A percentile compares a stretch with the other conserved stretches of the same genome.
Evolutionary conservation across 1,140 invertebrate genomes (phyloP).

Genomic region (Harpegnathos saltator): DNA sequence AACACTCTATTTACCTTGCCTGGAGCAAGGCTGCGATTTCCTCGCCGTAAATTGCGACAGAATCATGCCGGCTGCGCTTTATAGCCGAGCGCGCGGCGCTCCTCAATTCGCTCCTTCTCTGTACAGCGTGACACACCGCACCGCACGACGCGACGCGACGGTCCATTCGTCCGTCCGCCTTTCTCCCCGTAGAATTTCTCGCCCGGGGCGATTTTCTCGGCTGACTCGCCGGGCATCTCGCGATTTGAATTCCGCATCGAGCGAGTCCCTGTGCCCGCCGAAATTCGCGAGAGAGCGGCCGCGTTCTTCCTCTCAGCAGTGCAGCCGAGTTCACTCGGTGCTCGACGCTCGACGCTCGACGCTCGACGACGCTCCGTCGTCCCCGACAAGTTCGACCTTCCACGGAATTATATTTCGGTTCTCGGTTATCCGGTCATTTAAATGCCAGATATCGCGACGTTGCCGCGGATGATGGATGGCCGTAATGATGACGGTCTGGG

Average conservation of each 20-base stretch:
- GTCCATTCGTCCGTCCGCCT: slow-evolving; percentile 8
- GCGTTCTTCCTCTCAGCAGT: too few species aligned
- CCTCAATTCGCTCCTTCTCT: slow-evolving; percentile 46
- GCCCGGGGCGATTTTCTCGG: slow-evolving; percentile 72
- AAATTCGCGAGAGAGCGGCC: slow-evolving; percentile 33
- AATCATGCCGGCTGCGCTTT: slow-evolving; percentile 65
- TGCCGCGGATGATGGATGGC: too few species aligned
- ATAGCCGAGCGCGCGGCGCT: slow-evolving; percentile 42
- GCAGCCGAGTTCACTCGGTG: too few species aligned
- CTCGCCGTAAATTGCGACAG: slow-evolving; percentile 79
- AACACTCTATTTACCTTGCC: slow-evolving; percentile 80
- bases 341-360: too few species aligned
- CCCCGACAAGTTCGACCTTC: too few species aligned
- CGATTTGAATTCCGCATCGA: slow-evolving; percentile 64
- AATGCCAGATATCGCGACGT: too few species aligned
- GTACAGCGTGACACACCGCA: slow-evolving; percentile 35
- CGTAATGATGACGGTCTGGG: too few species aligned
- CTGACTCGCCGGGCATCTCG: slow-evolving; percentile 55
- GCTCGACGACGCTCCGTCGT: not conserved
- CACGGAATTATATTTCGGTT: too few species aligned
- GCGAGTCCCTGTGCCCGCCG: slow-evolving; percentile 15
- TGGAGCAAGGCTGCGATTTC: slow-evolving; percentile 82
- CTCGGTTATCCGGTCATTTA: too few species aligned
- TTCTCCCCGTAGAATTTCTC: slow-evolving; percentile 80
- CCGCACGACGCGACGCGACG: too few species aligned